phyloP scores from a whole-genome alignment of 2,888 invertebrate genomes.

The Stratiomys singularior region DNA sequence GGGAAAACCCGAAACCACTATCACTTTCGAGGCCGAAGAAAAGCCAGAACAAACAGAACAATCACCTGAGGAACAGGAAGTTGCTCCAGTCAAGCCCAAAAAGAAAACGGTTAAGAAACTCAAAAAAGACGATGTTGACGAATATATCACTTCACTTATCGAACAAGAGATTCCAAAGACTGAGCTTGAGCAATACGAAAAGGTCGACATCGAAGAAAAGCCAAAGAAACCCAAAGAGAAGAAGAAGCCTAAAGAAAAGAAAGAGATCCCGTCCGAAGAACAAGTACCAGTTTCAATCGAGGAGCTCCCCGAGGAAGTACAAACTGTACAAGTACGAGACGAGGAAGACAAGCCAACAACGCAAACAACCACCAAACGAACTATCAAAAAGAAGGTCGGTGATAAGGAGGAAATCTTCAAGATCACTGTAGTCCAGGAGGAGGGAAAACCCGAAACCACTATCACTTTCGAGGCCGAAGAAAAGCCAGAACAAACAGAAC shows the following conservation, averaged over 20 bases:
- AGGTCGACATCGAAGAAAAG: conserved; percentile 59
- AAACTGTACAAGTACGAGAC: conserved; percentile 57
- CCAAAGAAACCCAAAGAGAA: conserved; percentile 60
- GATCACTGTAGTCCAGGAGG: conserved; percentile 58
- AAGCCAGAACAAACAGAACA: conserved; percentile 55
- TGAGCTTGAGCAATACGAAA: conserved; percentile 56
- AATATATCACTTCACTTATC: conserved; percentile 58
- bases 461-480: conserved; percentile 49
- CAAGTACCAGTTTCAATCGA: conserved; percentile 49
- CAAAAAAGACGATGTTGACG: conserved; percentile 60
- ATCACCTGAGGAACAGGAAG: conserved; percentile 58
- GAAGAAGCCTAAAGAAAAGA: conserved; percentile 52
- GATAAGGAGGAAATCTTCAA: conserved; percentile 56
- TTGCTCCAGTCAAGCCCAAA: conserved; percentile 53
- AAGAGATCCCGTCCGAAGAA: conserved; percentile 54
- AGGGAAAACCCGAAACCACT: conserved; percentile 61
- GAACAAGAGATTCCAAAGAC: conserved; percentile 59
- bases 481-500: conserved; percentile 52
- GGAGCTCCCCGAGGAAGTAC: conserved; percentile 52
- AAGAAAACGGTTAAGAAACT: conserved; percentile 58
- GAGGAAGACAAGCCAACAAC: conserved; percentile 55
- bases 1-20: conserved; percentile 55
- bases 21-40: conserved; percentile 59
- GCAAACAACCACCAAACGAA: conserved; percentile 57
- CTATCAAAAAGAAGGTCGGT: conserved; percentile 60